A percentile compares a stretch with the other conserved stretches of the same genome.
phyloP scores from a whole-genome alignment of 37 sponge, comb jelly and placozoan species.

The Chondrilla cf. caribensis region DNA sequence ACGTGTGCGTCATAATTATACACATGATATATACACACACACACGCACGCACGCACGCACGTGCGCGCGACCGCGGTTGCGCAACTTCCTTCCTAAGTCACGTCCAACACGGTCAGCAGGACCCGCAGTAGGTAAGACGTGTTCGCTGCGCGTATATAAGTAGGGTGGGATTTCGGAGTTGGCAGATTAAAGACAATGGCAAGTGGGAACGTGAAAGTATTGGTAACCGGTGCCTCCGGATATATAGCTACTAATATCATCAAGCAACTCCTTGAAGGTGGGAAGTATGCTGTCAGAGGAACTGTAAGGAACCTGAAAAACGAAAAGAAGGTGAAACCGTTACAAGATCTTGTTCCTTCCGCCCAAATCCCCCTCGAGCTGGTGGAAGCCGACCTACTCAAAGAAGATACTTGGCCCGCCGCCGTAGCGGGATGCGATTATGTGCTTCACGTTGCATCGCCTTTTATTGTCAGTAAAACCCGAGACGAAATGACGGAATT shows the following conservation, averaged over 20 bases:
- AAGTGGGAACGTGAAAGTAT: constrained; percentile 28
- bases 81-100: no score
- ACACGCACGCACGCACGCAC: no score
- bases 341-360: constrained; percentile 55
- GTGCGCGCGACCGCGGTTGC: no score
- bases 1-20: no score
- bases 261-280: constrained; percentile 56
- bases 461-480: constrained; percentile 38
- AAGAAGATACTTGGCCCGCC: constrained; percentile 65
- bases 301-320: constrained; percentile 72
- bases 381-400: constrained; percentile 74
- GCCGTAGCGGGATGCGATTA: constrained; percentile 83
- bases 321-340: constrained; percentile 63
- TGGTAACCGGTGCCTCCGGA: constrained; percentile 93
- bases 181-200: no score
- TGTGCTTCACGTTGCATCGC: constrained; percentile 90
- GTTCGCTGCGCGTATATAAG: no score
- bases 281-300: constrained; percentile 70
- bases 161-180: no score
- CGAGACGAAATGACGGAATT: constrained; percentile 27
- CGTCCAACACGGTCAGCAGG: no score
- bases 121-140: no score
- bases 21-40: no score
- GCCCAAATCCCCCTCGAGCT: constrained; percentile 73
- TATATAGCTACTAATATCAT: constrained; percentile 78